Conservation (phyloP, 1,140 invertebrate genomes). For the Zaprionus davidi region DNA sequence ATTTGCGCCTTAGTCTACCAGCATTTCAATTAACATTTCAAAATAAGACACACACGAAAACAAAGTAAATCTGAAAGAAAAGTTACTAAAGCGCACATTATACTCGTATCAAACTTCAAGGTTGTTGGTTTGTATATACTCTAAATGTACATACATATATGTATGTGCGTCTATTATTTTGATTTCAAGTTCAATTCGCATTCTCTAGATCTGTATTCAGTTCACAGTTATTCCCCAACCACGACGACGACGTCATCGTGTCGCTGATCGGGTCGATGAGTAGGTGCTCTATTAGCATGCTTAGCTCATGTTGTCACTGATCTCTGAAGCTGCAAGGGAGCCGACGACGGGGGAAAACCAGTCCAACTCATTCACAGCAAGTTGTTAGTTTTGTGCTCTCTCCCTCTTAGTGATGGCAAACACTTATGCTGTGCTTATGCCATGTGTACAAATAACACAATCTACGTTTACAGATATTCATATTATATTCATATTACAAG, state of each 20-base stretch:
- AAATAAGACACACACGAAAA: neutral
- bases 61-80: constrained; percentile 39
- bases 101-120: constrained; percentile 5
- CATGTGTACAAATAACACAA: neutral
- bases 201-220: constrained; percentile 45
- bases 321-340: constrained; percentile 12
- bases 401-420: neutral
- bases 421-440: constrained; percentile 6
- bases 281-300: constrained; percentile 51
- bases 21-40: constrained; percentile 45
- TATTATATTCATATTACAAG: neutral
- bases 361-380: constrained; percentile 26
- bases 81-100: constrained; percentile 16
- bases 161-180: constrained; percentile 26
- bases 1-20: constrained; percentile 35
- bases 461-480: neutral
- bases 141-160: neutral
- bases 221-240: constrained; percentile 5
- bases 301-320: constrained; percentile 39
- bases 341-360: neutral
- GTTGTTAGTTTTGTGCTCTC: neutral
- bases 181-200: constrained; percentile 75
- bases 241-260: constrained; percentile 16
- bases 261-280: constrained; percentile 39
- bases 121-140: constrained; percentile 1